Conservation (phyloP, 1,140 invertebrate genomes). For the Cydia splendana region DNA sequence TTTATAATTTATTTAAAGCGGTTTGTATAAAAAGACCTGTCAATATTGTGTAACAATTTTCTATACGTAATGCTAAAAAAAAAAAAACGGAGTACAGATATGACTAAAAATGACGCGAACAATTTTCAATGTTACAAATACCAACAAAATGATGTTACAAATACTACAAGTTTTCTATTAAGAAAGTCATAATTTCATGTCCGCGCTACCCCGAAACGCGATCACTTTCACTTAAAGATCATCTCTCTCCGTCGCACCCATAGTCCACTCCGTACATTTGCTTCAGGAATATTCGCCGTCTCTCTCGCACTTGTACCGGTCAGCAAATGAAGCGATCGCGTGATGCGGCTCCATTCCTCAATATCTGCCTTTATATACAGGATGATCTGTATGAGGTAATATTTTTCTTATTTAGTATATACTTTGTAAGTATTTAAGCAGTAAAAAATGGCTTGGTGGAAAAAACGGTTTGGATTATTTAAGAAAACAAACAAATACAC, state of each 20-base stretch:
- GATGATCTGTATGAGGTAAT: slow-evolving; percentile 34
- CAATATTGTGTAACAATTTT: too few species aligned
- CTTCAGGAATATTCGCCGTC: slow-evolving; percentile 6
- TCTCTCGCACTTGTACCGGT: slow-evolving; percentile 37
- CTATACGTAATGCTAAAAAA: too few species aligned
- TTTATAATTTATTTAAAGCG: too few species aligned
- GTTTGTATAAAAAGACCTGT: too few species aligned
- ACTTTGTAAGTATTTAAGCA: too few species aligned
- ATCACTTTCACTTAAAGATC: slow-evolving; percentile 26
- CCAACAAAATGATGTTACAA: neutral
- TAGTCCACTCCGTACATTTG: neutral
- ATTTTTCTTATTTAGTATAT: neutral
- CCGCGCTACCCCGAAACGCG: neutral
- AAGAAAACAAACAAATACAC: too few species aligned
- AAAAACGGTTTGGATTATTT: too few species aligned
- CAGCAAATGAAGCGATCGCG: slow-evolving; percentile 72
- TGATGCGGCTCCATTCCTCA: slow-evolving; percentile 63
- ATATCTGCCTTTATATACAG: slow-evolving; percentile 52
- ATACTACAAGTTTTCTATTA: slow-evolving; percentile 8
- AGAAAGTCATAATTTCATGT: slow-evolving; percentile 23
- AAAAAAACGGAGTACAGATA: too few species aligned
- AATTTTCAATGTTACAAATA: too few species aligned
- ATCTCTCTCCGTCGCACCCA: slow-evolving; percentile 40
- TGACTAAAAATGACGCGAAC: too few species aligned
- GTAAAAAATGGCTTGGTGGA: too few species aligned